Evolutionary conservation across 1,140 invertebrate species (phyloP).

Genomic region (Brachionus rubens): DNA sequence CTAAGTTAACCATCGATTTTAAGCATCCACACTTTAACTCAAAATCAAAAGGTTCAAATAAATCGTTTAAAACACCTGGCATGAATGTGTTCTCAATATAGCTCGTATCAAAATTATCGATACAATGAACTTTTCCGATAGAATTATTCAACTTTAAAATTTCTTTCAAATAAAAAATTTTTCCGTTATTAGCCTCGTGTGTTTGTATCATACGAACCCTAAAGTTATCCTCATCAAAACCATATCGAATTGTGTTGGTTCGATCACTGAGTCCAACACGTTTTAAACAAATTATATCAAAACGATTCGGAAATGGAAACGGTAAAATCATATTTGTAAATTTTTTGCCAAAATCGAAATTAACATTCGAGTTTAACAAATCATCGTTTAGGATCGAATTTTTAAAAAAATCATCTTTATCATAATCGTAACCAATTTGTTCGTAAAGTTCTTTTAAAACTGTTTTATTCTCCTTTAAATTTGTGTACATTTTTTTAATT

Average conservation of each 20-base stretch:
- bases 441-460: neutral
- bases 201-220: neutral
- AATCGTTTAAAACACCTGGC: neutral
- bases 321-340: neutral
- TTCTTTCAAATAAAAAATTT: constrained; percentile 29
- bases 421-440: neutral
- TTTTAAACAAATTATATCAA: constrained; percentile 19
- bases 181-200: neutral
- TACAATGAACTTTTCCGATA: neutral
- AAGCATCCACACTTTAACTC: constrained; percentile 29
- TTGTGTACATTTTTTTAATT: constrained; percentile 15
- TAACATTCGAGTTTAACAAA: neutral
- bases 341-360: constrained; percentile 27
- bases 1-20: constrained; percentile 6
- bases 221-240: constrained; percentile 27
- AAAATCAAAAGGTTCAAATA: constrained; percentile 22
- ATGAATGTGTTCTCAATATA: constrained; percentile 4
- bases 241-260: neutral
- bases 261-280: neutral
- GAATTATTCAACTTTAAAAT: neutral
- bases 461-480: constrained; percentile 14
- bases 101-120: neutral
- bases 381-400: constrained; percentile 25
- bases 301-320: constrained; percentile 19
- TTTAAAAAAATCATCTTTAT: neutral